Percentiles rank a stretch among this genome's conserved stretches.
These are phyloP conservation scores for Rhyacichthys aspro DNA, from an alignment of 2,797 vertebrate genomes.

Conservation along the genomic window DNA sequence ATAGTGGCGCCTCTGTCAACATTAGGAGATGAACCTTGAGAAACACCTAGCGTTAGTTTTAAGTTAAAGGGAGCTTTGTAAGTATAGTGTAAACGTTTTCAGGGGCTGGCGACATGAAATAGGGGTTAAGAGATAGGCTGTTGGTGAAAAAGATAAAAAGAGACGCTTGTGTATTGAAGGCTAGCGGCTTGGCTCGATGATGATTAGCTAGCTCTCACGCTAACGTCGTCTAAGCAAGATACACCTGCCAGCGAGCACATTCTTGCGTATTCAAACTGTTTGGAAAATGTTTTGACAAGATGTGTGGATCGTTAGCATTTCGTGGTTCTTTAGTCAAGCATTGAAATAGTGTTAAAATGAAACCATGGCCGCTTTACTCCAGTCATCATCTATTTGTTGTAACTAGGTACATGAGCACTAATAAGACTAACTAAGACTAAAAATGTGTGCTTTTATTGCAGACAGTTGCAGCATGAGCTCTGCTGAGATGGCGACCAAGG, in stretches of 20 bases:
- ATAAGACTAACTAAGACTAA: no score
- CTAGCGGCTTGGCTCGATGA: slow-evolving; percentile 9
- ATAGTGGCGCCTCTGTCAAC: slow-evolving; percentile 43
- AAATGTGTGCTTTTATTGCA: background rate
- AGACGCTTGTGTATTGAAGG: slow-evolving; percentile 15
- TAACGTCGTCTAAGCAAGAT: background rate
- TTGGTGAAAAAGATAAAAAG: background rate
- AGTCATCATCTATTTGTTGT: no score
- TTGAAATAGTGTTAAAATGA: no score
- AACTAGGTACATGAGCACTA: no score
- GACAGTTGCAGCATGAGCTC: slow-evolving; percentile 7
- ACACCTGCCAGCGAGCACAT: slow-evolving; percentile 1
- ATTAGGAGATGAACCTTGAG: slow-evolving; percentile 1
- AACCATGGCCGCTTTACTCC: no score
- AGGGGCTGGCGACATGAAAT: no score
- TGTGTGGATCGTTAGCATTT: no score
- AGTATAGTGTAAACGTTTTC: background rate
- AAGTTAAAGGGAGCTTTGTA: background rate
- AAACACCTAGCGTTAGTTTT: slow-evolving; percentile 10
- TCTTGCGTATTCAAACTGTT: no score
- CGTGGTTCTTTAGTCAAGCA: no score
- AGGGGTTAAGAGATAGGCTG: background rate
- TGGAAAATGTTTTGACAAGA: no score
- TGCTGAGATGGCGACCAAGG: slow-evolving; percentile 38
- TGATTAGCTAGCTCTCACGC: slow-evolving; percentile 31